Base-by-base conservation (phyloP, 2,113 vertebrate genomes). In the Cygnus buccinator region DNA sequence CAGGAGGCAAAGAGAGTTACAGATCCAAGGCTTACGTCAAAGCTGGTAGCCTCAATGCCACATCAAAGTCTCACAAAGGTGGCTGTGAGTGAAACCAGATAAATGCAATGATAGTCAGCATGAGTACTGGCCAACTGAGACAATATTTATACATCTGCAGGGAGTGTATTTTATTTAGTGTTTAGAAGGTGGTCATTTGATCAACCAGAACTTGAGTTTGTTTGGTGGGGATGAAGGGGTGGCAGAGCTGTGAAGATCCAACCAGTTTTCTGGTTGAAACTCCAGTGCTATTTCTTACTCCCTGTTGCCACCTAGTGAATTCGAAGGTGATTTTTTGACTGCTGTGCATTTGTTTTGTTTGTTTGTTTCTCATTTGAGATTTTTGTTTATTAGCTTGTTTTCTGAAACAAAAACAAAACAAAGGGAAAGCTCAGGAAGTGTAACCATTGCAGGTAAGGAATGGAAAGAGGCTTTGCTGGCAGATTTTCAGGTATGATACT, bases 251-350 rank as follows among this genome's bases (percentile, higher is more conserved):
- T 14, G 41, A 55, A 86, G 44, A 6, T 74, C 57, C 66, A 26
- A 12, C 59, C 65, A 90, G 55, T 62, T 57, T 61, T 58, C 54
- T 13, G 28, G 5, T 37, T 52, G 23, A 58, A 50, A 28, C 13
- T 20, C 19, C 2, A 9, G 35, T 12, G 52, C 6, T 8, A 61
- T 94, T 91, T 89, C 72, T 66, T 75, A 52, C 84, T 91, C 72
- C 13, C 3, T 35, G 58, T 93, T 89, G 91, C 93, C 95, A 93
- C 81, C 91, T 91, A 91, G 80, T 91, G 93, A 86, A 75, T 21
- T 33, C 33, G 52, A 39, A 39, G 19, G 18, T 44, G 13, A n/a
- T 70, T 78, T 66, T 29, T 11, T 33, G n/a, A 12, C 44, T 39
- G 72, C 39, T n/a, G 13, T 41, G 50, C 33, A 4, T 72, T 61